Base-by-base conservation (phyloP, 2,888 invertebrate species). In the Allophyes oxyacanthae region DNA sequence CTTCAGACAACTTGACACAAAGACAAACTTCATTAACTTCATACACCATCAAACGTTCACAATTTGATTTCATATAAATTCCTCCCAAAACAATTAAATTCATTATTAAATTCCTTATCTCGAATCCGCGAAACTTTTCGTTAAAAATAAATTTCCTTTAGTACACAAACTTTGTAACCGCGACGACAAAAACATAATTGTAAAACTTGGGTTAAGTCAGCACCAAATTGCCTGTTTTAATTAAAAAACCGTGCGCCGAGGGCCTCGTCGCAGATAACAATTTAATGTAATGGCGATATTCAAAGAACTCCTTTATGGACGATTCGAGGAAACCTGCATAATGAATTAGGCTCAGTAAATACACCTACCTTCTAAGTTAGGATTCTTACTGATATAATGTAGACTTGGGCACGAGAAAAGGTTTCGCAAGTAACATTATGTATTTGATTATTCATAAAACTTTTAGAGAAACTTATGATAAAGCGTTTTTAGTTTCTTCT, bases 141-240 rank as follows among this genome's bases (percentile, higher is more conserved):
- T 79, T 69, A 74, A 78, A 72, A 80, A 77, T 77, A 77, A 79
- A 74, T 74, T 79, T 77, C 72, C 64, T 74, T 79, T 72, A 70
- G 69, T 74, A 78, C 72, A 65, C 68, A 79, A 81, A 83, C 72
- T 79, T 80, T 72, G 75, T 76, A 72, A 73, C 75, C 74, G 69
- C 79, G 75, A 81, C 78, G 80, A 83, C 82, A 80, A 84, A 85
- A 86, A 83, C 81, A 85, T 86, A 84, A 87, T 84, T 87, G 82
- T 85, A 81, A 85, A 87, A 86, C 84, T 88, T 84, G 79, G 77
- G 78, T 77, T 82, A 85, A 86, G 84, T 83, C 85, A 82, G 83
- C 82, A 82, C 87, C 83, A 88, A 90, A 90, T 88, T 83, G 89
- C 82, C 86, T 81, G 84, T 86, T 89, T 88, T 90, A 90, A 90